Conservation (phyloP, 2,888 invertebrate species). For the Argyra leucocephala region DNA sequence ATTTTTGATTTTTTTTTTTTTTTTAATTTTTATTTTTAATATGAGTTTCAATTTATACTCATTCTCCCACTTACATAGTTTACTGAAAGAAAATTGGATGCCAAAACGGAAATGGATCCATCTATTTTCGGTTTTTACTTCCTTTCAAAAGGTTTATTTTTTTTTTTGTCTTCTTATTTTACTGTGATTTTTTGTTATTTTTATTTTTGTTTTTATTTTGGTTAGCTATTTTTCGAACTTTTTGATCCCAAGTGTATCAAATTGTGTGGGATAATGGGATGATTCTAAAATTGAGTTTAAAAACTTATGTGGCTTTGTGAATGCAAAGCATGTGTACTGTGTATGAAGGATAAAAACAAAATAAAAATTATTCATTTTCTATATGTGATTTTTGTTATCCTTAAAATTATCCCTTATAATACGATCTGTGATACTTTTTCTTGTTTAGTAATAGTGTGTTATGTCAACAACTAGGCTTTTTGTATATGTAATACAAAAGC, state of each 20-base stretch:
- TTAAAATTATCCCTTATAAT: no score
- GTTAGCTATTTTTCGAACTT: background rate
- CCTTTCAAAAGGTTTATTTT: background rate
- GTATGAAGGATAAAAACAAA: background rate
- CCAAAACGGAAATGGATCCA: conserved; percentile 10
- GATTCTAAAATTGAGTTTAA: background rate
- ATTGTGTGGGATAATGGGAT: background rate
- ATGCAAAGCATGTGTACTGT: background rate
- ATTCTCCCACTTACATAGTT: background rate
- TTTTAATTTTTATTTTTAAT: background rate
- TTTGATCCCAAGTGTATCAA: background rate
- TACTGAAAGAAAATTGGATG: background rate
- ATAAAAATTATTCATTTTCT: no score
- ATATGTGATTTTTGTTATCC: no score
- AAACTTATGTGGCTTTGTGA: background rate
- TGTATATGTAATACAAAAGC: no score
- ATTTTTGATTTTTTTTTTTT: background rate
- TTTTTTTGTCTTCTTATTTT: background rate
- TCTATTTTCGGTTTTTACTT: conserved; percentile 1
- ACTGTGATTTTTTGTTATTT: background rate
- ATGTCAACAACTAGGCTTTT: background rate
- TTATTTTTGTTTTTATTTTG: background rate
- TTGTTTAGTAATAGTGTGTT: background rate
- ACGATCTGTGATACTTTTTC: no score
- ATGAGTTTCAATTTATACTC: background rate